Base-by-base conservation (phyloP, 1,140 invertebrate species). In the Kradibia gibbosae region DNA sequence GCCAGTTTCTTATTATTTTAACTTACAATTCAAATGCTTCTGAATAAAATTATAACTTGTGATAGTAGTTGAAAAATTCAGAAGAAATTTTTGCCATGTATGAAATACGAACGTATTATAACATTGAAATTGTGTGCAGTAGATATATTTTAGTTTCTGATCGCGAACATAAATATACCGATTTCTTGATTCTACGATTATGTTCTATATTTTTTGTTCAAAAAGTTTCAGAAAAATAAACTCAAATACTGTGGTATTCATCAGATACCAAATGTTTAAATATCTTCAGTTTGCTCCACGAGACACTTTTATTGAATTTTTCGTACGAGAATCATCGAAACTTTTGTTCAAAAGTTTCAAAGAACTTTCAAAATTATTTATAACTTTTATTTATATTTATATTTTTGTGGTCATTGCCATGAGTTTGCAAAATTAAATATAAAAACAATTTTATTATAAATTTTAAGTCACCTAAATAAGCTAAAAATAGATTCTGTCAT, bases 211-310 rank as follows among this genome's bases (percentile, higher is more conserved):
- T 36, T 65, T 36, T 65, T 65, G 8, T 8, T 65, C 11, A 17
- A 65, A 65, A 65, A 65, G 28, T 65, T 65, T 65, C 31, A 20
- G 15, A 36, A 65, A 65, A 34, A 65, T 65, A 65, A 60, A 10
- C 13, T 65, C 8, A 20, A 65, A 17, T 65, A 1, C 15, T 34
- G 3, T 11, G 25, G 25, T 60, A 60, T 60, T 60, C 25, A 60
- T 60, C 55, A 11, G 55, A 60, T 31, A 60, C 25, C 55, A 60
- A 60, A 31, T 34, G 60, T 65, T 36, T 65, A 34, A 34, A n/a
- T 65, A 20, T 20, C 17, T 65, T 13, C 28, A 17, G 28, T 36
- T 65, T 36, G 60, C 3, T 65, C 60, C 60, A 36, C 20, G 60
- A 65, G 17, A 17, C 34, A 20, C 11, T 36, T 65, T 65, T 65